Percentiles rank a stretch among this genome's conserved stretches.
Evolutionary conservation across 2,113 vertebrate genomes (phyloP).

Genomic region (Lutjanus erythropterus): DNA sequence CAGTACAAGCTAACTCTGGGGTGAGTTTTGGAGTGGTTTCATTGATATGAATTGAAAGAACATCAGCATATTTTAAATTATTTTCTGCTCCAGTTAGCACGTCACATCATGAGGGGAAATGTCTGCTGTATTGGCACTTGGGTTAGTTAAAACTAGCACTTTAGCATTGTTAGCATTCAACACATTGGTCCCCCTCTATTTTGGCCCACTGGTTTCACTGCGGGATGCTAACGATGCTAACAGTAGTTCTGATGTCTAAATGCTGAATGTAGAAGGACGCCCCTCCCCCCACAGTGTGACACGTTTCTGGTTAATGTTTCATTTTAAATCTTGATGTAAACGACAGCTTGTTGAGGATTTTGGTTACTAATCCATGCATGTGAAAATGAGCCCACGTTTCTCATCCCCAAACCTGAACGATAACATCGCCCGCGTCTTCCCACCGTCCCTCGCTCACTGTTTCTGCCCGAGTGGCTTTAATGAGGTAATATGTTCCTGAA

Average conservation of each 20-base stretch:
- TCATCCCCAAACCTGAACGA: constrained; percentile 2
- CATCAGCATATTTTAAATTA: background rate
- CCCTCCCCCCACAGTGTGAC: background rate
- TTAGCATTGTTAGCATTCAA: constrained; percentile 1
- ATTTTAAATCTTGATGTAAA: background rate
- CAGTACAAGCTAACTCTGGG: background rate
- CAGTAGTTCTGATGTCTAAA: background rate
- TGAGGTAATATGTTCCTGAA: constrained; percentile 94
- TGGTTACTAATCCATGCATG: background rate
- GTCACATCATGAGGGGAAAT: background rate
- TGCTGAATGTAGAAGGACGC: background rate
- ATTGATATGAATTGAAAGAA: background rate
- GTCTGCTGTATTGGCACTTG: constrained; percentile 20
- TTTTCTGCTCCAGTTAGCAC: background rate
- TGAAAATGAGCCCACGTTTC: constrained; percentile 4
- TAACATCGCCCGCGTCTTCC: background rate
- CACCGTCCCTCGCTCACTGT: constrained; percentile 73
- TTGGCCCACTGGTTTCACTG: background rate
- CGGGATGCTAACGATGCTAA: constrained; percentile 22
- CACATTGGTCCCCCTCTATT: background rate
- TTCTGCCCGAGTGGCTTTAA: constrained; percentile 83
- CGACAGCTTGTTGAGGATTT: background rate
- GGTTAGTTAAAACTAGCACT: background rate
- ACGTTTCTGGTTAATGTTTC: background rate
- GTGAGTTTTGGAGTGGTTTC: background rate